phyloP scores from a whole-genome alignment of 2,888 invertebrate species.

The Endotricha flammealis region DNA sequence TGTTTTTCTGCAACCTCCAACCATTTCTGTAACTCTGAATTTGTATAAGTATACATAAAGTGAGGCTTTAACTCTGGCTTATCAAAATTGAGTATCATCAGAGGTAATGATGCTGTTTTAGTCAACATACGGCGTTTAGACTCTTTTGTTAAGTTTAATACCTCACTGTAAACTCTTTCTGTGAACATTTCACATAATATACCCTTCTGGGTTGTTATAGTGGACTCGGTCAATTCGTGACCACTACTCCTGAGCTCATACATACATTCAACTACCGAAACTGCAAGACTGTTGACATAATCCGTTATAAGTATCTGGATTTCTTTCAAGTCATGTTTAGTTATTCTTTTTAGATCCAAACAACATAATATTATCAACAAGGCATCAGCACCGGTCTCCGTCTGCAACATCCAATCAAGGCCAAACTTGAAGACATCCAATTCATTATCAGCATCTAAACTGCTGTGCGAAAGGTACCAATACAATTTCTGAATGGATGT shows the following conservation, averaged over 20 bases:
- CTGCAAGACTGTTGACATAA: conserved; percentile 41
- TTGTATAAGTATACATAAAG: conserved; percentile 42
- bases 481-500: conserved; percentile 45
- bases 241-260: conserved; percentile 27
- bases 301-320: conserved; percentile 35
- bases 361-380: conserved; percentile 52
- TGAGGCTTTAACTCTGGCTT: conserved; percentile 39
- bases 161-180: conserved; percentile 50
- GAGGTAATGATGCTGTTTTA: conserved; percentile 42
- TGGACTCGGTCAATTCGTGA: conserved; percentile 23
- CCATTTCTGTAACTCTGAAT: conserved; percentile 47
- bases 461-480: conserved; percentile 66
- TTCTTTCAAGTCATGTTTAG: conserved; percentile 32
- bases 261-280: conserved; percentile 48
- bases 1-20: conserved; percentile 52
- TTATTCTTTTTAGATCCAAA: conserved; percentile 46
- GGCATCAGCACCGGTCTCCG: conserved; percentile 46
- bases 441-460: conserved; percentile 47
- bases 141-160: conserved; percentile 36
- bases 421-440: conserved; percentile 60
- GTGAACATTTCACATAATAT: conserved; percentile 40
- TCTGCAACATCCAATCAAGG: conserved; percentile 43
- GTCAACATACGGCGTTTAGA: conserved; percentile 36
- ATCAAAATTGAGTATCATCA: conserved; percentile 38
- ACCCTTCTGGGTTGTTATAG: conserved; percentile 27